These are phyloP conservation scores for Oreochromis aureus DNA, from an alignment of 2,113 vertebrate genomes.

Conservation along the genomic window DNA sequence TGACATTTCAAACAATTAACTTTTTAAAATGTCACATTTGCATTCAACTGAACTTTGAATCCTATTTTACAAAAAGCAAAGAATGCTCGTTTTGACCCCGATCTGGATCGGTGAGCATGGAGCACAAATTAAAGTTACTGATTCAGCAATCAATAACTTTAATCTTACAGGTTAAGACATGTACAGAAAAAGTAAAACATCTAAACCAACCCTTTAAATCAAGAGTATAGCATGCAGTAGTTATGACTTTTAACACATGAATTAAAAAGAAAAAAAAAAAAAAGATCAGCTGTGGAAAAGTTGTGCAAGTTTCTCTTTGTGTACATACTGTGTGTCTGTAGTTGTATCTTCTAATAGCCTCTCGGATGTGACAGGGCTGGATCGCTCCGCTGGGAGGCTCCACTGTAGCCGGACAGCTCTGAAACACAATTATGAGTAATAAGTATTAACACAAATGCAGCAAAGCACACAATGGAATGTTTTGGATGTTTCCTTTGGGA, in stretches of 20 bases:
- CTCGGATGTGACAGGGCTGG: constrained; percentile 97
- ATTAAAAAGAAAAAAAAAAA: background rate
- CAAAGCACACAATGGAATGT: fast-evolving
- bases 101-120: fast-evolving
- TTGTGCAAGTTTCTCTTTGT: background rate
- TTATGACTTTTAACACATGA: background rate
- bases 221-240: fast-evolving
- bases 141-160: fast-evolving
- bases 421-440: background rate
- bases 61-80: background rate
- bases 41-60: background rate
- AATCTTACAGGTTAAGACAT: background rate
- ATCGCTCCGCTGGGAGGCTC: constrained; percentile 92
- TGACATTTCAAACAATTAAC: background rate
- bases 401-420: constrained; percentile 51
- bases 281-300: background rate
- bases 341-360: constrained; percentile 91
- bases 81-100: fast-evolving
- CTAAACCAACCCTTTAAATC: background rate
- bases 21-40: background rate
- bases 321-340: constrained; percentile 74
- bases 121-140: background rate
- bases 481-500: background rate
- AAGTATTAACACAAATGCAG: background rate
- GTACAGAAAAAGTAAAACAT: background rate